Base-by-base conservation (phyloP, 2,888 invertebrate species). In the Tubulanus polymorphus region DNA sequence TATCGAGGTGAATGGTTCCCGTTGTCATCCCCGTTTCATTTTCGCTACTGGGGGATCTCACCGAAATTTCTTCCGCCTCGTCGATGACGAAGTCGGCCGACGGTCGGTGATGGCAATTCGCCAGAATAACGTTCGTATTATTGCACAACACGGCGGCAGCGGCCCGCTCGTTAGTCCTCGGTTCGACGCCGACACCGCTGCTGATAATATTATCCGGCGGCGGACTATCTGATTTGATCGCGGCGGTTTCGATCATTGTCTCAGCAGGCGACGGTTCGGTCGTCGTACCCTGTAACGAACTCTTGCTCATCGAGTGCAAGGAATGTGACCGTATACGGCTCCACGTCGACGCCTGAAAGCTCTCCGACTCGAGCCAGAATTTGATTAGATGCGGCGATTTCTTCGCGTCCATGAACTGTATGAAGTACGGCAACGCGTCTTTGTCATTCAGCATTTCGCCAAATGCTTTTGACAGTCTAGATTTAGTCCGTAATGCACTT, bases 341-440 rank as follows among this genome's bases (percentile, higher is more conserved):
- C 56, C 69, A 64, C 27, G 74, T 68, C 23, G 73, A 64, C 2
- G 73, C 75, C 53, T 77, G 74, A 60, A 82, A 82, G 56, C 81
- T 80, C 51, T 81, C 77, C 5, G 80, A 79, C 64, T 82, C 82
- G 54, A 81, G 69, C 80, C 81, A 82, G 66, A 82, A 82, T 59
- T 79, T 75, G 54, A 82, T 71, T 32, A 80, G 63, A 53, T 77
- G 71, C 55, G 86, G 86, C 1, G 73, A 68, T 47, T 66, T 69
- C 62, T 85, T 84, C n/a, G 86, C 83, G 70, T 92, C 90, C 85
- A 94, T 85, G 78, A 86, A 94, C 70, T 91, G 90, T 54, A 91
- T 84, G 75, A 93, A 90, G 79, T 90, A 90, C 48, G 87, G 87
- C 27, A 93, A 81, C 54, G 89, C 89, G 73, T 86, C 86, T 74